Evolutionary conservation across 2,797 vertebrate genomes (phyloP).

Genomic region (Rhadinocentrus ornatus): DNA sequence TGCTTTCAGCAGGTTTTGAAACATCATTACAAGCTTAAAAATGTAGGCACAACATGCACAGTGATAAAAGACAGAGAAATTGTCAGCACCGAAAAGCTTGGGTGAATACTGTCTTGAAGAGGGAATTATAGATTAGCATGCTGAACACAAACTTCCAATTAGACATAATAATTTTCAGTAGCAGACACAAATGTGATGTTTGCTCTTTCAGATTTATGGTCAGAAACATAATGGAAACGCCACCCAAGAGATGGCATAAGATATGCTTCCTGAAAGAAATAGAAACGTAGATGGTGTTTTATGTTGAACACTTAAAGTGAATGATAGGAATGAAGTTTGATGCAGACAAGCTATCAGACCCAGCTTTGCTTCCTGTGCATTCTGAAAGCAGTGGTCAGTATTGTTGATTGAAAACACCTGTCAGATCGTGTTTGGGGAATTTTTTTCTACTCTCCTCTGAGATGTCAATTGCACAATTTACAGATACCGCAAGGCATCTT

Average conservation of each 20-base stretch:
- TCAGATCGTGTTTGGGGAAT: constrained; percentile 20
- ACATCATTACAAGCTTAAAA: not conserved
- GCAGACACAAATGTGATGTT: constrained; percentile 37
- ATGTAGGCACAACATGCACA: not conserved
- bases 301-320: constrained; percentile 24
- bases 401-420: constrained; percentile 26
- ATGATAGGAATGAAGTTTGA: constrained; percentile 11
- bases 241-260: constrained; percentile 20
- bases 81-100: not conserved
- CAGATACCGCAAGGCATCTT: constrained; percentile 3
- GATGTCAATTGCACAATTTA: not conserved
- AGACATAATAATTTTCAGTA: constrained; percentile 40
- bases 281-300: constrained; percentile 21
- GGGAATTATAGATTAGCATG: constrained; percentile 47
- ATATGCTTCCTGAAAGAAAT: constrained; percentile 20
- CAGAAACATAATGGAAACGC: constrained; percentile 35
- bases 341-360: not conserved
- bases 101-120: not conserved
- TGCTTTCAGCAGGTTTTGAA: not conserved
- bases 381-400: constrained; percentile 1
- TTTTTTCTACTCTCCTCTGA: constrained; percentile 4
- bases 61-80: not conserved
- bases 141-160: constrained; percentile 52
- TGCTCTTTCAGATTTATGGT: constrained; percentile 24
- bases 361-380: not conserved